Base-by-base conservation (phyloP, 2,888 invertebrate genomes). In the Chloroclystis v-ata region DNA sequence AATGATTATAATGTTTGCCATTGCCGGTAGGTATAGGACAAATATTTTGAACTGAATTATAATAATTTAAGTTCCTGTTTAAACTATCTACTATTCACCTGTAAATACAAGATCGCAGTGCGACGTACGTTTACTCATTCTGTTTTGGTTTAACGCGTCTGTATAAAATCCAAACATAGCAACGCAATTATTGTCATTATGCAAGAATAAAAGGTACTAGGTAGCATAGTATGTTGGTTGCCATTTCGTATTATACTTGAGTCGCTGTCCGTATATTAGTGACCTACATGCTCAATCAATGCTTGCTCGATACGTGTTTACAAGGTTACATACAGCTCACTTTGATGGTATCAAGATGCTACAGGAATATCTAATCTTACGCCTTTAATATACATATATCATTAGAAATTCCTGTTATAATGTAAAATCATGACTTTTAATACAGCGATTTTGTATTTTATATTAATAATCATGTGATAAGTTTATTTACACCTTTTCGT, bases 241-340 rank as follows among this genome's bases (percentile, higher is more conserved):
- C 37, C 39, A 56, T 56, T 51, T 46, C 49, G 47, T 48, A 37
- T 52, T n/a, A 4, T n/a, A 16, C 6, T 28, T 10, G 9, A 44
- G 43, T 52, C 45, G 28, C 47, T 37, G 37, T 20, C 49, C 43
- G 47, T 58, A 44, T 57, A 51, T 49, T 54, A 46, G 47, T 60
- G 61, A 61, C 63, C 63, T 60, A 63, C 51, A 61, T 60, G 57
- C 48, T 59, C 55, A 61, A 57, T 58, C 54, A 52, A 54, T 55
- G 60, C 50, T 44, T 46, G 49, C 13, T 32, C 43, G 52, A 54
- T 53, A 52, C 50, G 45, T 48, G 43, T 49, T 42, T 33, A 30
- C 55, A 54, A 52, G 54, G 54, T 53, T 55, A 37, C 10, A 14
- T 39, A 30, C 30, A 30, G 13, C 30, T 30, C 9, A 33, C 16